Conservation (phyloP, 2,113 vertebrate species). For the Meriones unguiculatus region DNA sequence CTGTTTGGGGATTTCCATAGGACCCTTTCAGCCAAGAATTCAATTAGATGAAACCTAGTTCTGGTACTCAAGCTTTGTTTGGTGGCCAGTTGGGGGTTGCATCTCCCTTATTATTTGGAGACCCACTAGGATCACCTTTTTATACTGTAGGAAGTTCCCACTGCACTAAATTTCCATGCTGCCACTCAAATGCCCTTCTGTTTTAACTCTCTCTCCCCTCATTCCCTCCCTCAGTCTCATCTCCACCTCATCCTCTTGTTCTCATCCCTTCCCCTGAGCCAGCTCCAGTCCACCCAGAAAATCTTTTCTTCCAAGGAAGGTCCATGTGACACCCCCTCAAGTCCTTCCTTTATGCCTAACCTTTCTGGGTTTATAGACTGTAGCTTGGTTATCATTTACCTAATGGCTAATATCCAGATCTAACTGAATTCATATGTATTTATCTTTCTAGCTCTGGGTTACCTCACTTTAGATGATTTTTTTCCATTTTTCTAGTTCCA, state of each 20-base stretch:
- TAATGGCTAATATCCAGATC: neutral
- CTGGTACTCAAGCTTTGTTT: neutral
- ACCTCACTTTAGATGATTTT: neutral
- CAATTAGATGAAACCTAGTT: neutral
- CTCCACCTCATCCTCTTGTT: neutral
- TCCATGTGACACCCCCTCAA: neutral
- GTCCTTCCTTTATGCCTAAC: neutral
- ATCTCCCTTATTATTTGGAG: neutral
- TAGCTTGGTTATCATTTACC: neutral
- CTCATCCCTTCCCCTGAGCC: neutral
- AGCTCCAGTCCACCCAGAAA: neutral
- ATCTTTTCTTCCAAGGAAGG: neutral
- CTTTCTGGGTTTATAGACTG: neutral
- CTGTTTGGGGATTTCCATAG: neutral
- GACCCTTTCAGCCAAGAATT: neutral
- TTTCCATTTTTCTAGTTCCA: neutral
- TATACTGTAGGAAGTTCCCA: neutral
- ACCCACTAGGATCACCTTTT: neutral
- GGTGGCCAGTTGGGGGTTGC: neutral
- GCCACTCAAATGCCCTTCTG: neutral
- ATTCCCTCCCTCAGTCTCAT: neutral
- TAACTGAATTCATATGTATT: neutral
- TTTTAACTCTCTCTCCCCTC: neutral
- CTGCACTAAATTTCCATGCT: neutral
- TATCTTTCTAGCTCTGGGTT: neutral